Evolutionary conservation across 2,797 vertebrate genomes (phyloP).

Genomic region (Hyperoplus lanceolatus): DNA sequence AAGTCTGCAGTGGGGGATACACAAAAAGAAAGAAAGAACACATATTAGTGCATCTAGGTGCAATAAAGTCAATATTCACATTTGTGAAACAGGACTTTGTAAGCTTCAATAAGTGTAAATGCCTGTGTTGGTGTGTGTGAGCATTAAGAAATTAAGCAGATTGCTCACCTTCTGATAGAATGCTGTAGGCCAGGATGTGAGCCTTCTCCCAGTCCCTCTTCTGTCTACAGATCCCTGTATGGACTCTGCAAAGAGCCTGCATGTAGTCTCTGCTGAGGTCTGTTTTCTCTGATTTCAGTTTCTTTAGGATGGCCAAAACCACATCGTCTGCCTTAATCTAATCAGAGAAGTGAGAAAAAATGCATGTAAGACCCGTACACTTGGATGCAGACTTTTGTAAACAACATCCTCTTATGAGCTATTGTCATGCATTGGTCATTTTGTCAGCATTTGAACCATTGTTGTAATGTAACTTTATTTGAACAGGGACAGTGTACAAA

Average conservation of each 20-base stretch:
- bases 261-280: slow-evolving; percentile 71
- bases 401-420: not conserved
- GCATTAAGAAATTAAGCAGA: not conserved
- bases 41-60: not conserved
- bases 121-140: not conserved
- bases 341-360: slow-evolving; percentile 32
- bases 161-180: slow-evolving; percentile 92
- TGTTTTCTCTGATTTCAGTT: slow-evolving; percentile 87
- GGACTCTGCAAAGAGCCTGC: slow-evolving; percentile 94
- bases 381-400: not conserved
- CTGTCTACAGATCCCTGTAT: slow-evolving; percentile 92
- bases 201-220: slow-evolving; percentile 89
- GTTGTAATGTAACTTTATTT: not conserved
- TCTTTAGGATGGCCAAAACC: slow-evolving; percentile 85
- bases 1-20: slow-evolving; percentile 84
- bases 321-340: slow-evolving; percentile 86
- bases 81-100: not conserved
- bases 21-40: not conserved
- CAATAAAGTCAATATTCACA: not conserved
- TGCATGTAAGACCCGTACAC: not conserved
- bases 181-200: slow-evolving; percentile 90
- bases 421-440: not conserved
- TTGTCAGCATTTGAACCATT: not conserved
- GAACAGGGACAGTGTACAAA: no score
- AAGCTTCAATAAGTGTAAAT: not conserved